phyloP scores from a whole-genome alignment of 2,888 invertebrate genomes.

The Liodrosophila aerea region DNA sequence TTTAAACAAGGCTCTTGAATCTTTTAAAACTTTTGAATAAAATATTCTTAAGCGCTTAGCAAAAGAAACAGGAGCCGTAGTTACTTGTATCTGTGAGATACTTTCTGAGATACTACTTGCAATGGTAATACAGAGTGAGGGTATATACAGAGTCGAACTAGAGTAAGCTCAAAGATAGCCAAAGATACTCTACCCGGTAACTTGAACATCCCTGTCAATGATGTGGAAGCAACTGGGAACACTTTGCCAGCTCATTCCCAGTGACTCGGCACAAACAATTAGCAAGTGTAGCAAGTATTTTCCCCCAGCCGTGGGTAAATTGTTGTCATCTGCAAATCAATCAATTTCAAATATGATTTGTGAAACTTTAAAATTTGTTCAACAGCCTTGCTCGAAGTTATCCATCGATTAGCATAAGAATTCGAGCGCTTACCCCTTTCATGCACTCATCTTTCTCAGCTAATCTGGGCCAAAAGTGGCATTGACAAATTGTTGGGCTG shows the following conservation, averaged over 20 bases:
- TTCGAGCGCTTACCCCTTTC: slow-evolving; percentile 1
- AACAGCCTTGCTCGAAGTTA: too few relatives aligned
- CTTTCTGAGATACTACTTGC: too few relatives aligned
- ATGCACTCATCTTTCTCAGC: not conserved
- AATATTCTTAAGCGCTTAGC: too few relatives aligned
- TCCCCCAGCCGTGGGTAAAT: too few relatives aligned
- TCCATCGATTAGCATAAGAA: too few relatives aligned
- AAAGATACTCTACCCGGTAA: slow-evolving; percentile 16
- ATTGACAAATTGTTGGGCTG: slow-evolving; percentile 78
- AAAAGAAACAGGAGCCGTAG: too few relatives aligned
- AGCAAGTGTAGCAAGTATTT: slow-evolving; percentile 18
- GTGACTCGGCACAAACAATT: slow-evolving; percentile 32
- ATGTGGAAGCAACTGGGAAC: slow-evolving; percentile 17
- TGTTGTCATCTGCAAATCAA: not conserved
- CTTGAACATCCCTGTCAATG: slow-evolving; percentile 50
- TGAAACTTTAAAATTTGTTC: too few relatives aligned
- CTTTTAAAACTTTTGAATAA: too few relatives aligned
- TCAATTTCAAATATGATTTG: not conserved
- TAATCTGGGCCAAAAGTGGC: slow-evolving; percentile 17
- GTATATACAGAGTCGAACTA: too few relatives aligned
- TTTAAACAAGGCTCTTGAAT: too few relatives aligned
- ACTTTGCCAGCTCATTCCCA: slow-evolving; percentile 13
- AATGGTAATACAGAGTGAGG: too few relatives aligned
- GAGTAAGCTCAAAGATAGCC: not conserved
- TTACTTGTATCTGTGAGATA: too few relatives aligned